Base-by-base conservation (phyloP, 2,113 vertebrate genomes). In the Dendrocopos noguchii region DNA sequence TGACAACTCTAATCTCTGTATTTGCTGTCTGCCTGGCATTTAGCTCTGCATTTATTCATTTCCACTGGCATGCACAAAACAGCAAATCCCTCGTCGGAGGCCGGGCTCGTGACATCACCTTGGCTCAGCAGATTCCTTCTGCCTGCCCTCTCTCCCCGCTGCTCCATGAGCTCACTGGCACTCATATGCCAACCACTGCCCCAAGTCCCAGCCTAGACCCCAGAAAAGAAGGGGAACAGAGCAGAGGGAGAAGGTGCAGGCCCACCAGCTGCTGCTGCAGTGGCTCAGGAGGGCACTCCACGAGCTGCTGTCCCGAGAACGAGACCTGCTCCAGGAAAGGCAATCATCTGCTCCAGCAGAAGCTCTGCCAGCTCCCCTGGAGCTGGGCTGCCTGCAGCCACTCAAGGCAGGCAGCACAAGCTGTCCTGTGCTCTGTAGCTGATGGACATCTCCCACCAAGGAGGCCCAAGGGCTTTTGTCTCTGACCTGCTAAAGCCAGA, bases 1-100 rank as follows among this genome's bases (percentile, higher is more conserved):
- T 93, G 95, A 94, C 83, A 94, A 86, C 20, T 87, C 88, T 97
- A 95, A 97, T 95, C 95, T 96, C 94, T 39, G 75, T 93, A 95
- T 95, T 96, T 95, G 88, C 91, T 90, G 96, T 96, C 94, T 87
- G 74, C 44, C 63, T 56, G 56, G 88, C 87, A n/a, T n/a, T n/a
- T n/a, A n/a, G 78, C 59, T 74, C 93, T 52, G 14, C 80, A 56
- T 83, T 63, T 55, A 61, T 53, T 86, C 72, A 60, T 81, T 95
- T 95, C 95, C 92, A 92, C 94, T 95, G 79, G 93, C 91, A 50
- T 17, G 76, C 94, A 86, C 83, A 94, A 87, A 97, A 61, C 70
- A 68, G 87, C 95, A 97, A 97, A 97, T 93, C 95, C 92, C 52
- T 83, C 12, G 3, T 80, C 84, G 84, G 71, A 67, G 33, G 8